Base-by-base conservation (phyloP, 1,140 invertebrate species). In the Platyscapa corneri region DNA sequence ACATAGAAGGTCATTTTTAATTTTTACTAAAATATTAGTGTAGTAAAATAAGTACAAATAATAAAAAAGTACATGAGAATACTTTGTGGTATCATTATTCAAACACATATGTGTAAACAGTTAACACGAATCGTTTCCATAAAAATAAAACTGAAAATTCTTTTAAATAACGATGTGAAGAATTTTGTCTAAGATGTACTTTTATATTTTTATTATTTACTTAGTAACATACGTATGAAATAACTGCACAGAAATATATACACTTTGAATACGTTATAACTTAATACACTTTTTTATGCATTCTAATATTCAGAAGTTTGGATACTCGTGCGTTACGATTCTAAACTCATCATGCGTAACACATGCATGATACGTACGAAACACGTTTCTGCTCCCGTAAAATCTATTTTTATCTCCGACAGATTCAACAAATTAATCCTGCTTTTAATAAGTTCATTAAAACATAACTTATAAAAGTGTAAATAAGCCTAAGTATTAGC, bases 371-470 rank as follows among this genome's bases (percentile, higher is more conserved):
- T 64, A 82, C 80, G 46, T 74, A 56, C 46, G 65, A 56, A 78
- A 60, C 32, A 53, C 46, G 32, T 60, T 60, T 34, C 32, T 60
- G 30, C 27, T 67, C 81, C 32, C 70, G 42, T 53, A 65, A 77
- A 83, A 83, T 83, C 74, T 83, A 83, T 83, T 67, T 83, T 77
- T 77, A 74, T 27, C 37, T 27, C 16, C n/a, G 39, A 32, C 37
- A 70, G 80, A n/a, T 72, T 82, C 46, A 82, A 75, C 81, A 60
- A 76, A 83, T 67, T 74, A 83, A 83, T 77, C 82, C 39, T 30
- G 56, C 72, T 83, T 76, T 83, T 83, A 83, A 77, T 83, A 77
- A 83, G 74, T 56, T 83, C 82, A 70, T 83, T 83, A 83, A 83
- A 77, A 39, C 74, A 30, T 18, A 81, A 70, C 70, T 81, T 30